Conservation (phyloP, 2,113 vertebrate species). For the Trichomycterus rosablanca region DNA sequence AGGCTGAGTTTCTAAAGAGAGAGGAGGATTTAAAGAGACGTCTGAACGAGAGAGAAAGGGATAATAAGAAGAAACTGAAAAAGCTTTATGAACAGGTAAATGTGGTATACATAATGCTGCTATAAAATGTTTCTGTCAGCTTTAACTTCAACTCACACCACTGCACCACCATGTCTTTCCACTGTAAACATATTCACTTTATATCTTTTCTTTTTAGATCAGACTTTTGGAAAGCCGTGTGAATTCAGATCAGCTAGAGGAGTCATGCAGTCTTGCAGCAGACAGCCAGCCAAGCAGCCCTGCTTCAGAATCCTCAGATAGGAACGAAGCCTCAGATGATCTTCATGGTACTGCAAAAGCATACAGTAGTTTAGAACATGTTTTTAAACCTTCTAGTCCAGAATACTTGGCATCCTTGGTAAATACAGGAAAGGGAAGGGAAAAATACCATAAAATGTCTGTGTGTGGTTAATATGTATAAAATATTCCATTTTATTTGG, state of each 20-base stretch:
- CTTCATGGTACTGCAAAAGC: conserved; percentile 22
- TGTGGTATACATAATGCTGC: too few species aligned
- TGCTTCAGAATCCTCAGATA: conserved; percentile 36
- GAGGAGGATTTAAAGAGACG: conserved; percentile 68
- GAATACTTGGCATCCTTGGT: too few species aligned
- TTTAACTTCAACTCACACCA: not conserved
- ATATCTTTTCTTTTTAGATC: conserved; percentile 46
- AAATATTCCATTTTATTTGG: too few species aligned
- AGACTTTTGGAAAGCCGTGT: conserved; percentile 46
- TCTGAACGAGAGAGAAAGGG: conserved; percentile 72
- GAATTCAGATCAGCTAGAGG: conserved; percentile 26
- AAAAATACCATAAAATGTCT: too few species aligned
- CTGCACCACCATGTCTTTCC: too few species aligned
- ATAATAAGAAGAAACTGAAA: conserved; percentile 66
- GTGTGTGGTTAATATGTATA: too few species aligned
- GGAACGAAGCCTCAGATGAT: conserved; percentile 35
- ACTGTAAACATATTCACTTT: not conserved
- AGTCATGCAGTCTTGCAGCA: conserved; percentile 33
- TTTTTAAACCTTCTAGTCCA: too few species aligned
- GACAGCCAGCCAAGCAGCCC: conserved; percentile 42
- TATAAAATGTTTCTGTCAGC: too few species aligned
- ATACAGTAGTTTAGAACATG: too few species aligned
- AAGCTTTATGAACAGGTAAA: conserved; percentile 69
- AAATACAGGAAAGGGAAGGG: too few species aligned
- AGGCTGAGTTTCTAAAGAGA: conserved; percentile 70